Percentiles rank a stretch among this genome's conserved stretches.
phyloP scores from a whole-genome alignment of 2,113 vertebrate genomes.

The Rhizomys pruinosus region DNA sequence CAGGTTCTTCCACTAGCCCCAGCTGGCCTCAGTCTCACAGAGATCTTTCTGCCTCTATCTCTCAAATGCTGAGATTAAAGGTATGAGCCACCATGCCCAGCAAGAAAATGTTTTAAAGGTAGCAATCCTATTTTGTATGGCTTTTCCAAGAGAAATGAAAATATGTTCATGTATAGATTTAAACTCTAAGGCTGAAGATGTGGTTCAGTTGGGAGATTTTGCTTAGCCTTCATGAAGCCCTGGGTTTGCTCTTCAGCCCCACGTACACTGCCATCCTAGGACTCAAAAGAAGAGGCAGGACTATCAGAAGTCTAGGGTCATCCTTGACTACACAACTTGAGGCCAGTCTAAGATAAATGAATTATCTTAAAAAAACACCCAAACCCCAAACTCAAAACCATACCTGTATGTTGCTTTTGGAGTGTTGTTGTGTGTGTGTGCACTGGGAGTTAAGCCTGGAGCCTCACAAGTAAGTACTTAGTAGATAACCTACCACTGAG shows the following conservation, averaged over 20 bases:
- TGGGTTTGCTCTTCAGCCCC: neutral
- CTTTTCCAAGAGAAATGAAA: conserved; percentile 5
- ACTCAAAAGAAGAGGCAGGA: neutral
- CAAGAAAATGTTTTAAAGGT: neutral
- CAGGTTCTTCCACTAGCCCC: no score
- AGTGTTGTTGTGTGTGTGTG: no score
- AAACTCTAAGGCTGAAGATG: neutral
- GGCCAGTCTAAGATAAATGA: no score
- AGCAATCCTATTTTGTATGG: neutral
- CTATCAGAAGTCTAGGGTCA: neutral
- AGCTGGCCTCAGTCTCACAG: no score
- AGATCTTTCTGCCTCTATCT: no score
- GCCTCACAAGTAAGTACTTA: neutral
- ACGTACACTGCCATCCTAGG: no score
- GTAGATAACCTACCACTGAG: neutral
- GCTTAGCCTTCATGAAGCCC: neutral
- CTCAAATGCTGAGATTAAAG: no score
- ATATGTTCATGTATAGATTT: neutral
- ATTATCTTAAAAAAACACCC: neutral
- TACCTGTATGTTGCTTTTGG: no score
- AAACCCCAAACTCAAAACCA: no score
- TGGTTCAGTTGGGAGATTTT: neutral
- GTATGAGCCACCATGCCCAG: no score
- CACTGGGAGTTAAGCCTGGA: neutral
- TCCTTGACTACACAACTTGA: neutral